Conservation (phyloP, 2,888 invertebrate genomes). For the Hartigia nigra region DNA sequence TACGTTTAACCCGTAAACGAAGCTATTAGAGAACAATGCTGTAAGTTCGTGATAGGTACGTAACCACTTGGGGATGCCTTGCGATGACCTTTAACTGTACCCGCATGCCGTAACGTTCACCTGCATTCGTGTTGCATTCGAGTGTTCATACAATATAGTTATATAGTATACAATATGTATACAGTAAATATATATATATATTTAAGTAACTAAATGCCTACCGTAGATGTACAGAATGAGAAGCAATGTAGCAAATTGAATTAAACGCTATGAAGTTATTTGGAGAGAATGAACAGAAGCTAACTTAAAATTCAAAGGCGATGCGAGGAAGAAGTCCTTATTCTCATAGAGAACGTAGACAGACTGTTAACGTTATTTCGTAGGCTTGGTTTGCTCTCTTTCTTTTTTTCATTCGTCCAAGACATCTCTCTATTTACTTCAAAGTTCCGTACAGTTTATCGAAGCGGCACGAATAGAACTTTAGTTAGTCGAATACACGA, state of each 20-base stretch:
- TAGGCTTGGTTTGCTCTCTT: not conserved
- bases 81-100: constrained; percentile 60
- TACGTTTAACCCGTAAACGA: constrained; percentile 30
- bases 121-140: constrained; percentile 32
- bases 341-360: not conserved
- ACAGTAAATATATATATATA: not conserved
- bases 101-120: constrained; percentile 56
- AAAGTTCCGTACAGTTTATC: not conserved
- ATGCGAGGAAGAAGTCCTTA: not conserved
- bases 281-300: not conserved
- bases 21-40: constrained; percentile 56
- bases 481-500: not conserved
- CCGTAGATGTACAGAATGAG: not conserved
- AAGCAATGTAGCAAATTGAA: not conserved
- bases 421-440: not conserved
- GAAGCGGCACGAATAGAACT: not conserved
- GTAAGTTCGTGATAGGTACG: constrained; percentile 49
- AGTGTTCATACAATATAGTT: not conserved
- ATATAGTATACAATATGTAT: not conserved
- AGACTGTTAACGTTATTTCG: not conserved
- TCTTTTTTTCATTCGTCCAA: not conserved
- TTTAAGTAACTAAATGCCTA: not conserved
- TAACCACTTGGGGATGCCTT: constrained; percentile 29
- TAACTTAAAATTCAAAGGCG: not conserved
- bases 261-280: not conserved